phyloP scores from a whole-genome alignment of 2,797 vertebrate species.

The Malurus leucopterus region DNA sequence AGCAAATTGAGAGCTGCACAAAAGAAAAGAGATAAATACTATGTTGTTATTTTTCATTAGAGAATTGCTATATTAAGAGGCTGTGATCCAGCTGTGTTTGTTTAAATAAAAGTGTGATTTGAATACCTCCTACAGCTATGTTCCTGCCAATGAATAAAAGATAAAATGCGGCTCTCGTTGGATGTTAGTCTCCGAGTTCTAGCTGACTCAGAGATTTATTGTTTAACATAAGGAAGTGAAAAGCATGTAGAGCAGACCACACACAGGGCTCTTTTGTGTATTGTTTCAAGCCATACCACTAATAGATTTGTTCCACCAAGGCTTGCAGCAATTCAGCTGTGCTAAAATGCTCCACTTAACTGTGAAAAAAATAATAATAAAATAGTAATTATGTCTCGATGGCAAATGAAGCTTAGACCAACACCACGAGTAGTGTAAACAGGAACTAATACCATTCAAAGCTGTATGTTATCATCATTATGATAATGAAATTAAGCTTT shows the following conservation, averaged over 20 bases:
- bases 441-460: slow-evolving; percentile 63
- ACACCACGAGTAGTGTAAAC: slow-evolving; percentile 69
- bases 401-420: slow-evolving; percentile 66
- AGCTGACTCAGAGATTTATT: slow-evolving; percentile 81
- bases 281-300: slow-evolving; percentile 77
- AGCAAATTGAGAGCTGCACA: slow-evolving; percentile 81
- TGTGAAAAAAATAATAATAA: slow-evolving; percentile 78
- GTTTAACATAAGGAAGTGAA: slow-evolving; percentile 78
- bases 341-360: slow-evolving; percentile 79
- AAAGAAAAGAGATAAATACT: slow-evolving; percentile 82
- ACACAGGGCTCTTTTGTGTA: slow-evolving; percentile 80
- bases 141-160: slow-evolving; percentile 83
- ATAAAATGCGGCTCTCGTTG: slow-evolving; percentile 72
- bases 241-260: slow-evolving; percentile 76
- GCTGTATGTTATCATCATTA: slow-evolving; percentile 44
- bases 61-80: slow-evolving; percentile 83
- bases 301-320: slow-evolving; percentile 81
- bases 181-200: slow-evolving; percentile 73
- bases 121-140: slow-evolving; percentile 83
- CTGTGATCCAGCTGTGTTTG: slow-evolving; percentile 84
- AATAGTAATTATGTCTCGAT: slow-evolving; percentile 76
- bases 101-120: slow-evolving; percentile 87
- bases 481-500: slow-evolving; percentile 66
- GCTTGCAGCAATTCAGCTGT: slow-evolving; percentile 77
- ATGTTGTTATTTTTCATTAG: slow-evolving; percentile 85